A percentile compares a stretch with the other conserved stretches of the same genome.
These are phyloP conservation scores for Lithosia quadra DNA, from an alignment of 2,888 invertebrate species.

Conservation along the genomic window DNA sequence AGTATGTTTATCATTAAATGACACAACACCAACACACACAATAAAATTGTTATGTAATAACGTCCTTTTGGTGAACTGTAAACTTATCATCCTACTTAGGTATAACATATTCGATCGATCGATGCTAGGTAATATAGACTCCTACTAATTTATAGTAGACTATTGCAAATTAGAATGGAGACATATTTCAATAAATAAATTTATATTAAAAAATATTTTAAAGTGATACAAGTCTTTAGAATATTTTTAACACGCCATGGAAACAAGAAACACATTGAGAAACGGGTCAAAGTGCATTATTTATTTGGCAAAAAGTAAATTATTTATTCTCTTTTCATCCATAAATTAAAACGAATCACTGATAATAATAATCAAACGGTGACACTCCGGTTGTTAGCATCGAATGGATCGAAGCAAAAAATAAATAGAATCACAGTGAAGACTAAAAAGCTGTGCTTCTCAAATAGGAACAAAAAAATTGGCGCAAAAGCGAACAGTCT, in stretches of 20 bases:
- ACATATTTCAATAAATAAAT: background rate
- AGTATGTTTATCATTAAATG: slow-evolving; percentile 2
- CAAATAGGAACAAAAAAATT: slow-evolving; percentile 39
- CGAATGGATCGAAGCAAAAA: background rate
- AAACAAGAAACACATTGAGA: background rate
- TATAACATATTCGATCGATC: background rate
- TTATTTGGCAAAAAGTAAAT: background rate
- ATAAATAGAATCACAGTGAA: slow-evolving; percentile 14
- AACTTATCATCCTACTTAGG: background rate
- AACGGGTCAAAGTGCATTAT: background rate
- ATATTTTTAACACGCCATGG: background rate
- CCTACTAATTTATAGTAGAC: background rate
- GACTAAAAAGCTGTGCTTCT: slow-evolving; percentile 25
- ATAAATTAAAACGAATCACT: background rate
- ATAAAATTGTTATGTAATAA: slow-evolving; percentile 2
- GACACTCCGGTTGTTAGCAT: background rate
- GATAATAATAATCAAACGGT: background rate
- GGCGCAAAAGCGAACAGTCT: slow-evolving; percentile 17
- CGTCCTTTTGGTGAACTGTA: background rate
- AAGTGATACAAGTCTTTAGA: background rate
- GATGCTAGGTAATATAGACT: background rate
- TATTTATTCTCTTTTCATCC: background rate
- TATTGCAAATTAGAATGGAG: background rate
- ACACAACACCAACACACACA: slow-evolving; percentile 4
- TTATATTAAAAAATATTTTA: background rate